Base-by-base conservation (phyloP, 2,888 invertebrate species). In the Caenorhabditis sulstoni region DNA sequence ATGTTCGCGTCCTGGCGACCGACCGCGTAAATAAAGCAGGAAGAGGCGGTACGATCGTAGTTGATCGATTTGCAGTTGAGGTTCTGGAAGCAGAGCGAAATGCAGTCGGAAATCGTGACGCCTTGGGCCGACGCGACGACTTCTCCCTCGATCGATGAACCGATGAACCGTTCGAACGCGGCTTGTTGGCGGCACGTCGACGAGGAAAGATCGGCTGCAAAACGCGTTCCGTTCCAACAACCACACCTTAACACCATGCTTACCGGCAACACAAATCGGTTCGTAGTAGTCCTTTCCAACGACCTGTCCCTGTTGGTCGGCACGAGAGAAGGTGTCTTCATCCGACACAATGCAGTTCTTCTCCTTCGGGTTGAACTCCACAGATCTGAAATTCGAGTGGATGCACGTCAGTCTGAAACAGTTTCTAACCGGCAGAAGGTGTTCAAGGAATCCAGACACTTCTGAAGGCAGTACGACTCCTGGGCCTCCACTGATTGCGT, bases 131-230 rank as follows among this genome's bases (percentile, higher is more conserved):
- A 88, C 14, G 90, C 90, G 55, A 90, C 89, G 1, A 90, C 85
- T 58, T 85, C 85, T 73, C 90, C 90, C 65, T 90, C 88, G 58
- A 90, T 90, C 16, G 89, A 86, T 18, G 84, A 81, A 47, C 90
- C 90, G 77, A 90, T 90, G 81, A 87, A 89, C 16, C 90, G 78
- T 71, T 90, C 89, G 67, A 90, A 90, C n/a, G 90, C 90, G 52
- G 90, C 90, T 79, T 90, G 90, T 81, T 90, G 90, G 37, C 90
- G 87, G 65, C 90, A 90, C 3, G 90, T 90, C 22, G 90, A 90
- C 7, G 90, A 90, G 9, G 87, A 87, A 11, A 90, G 83, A 67
- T 90, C 90, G 55, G 90, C 90, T 88, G 83, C 67, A 87, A 83
- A 61, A 11, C 16, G 1, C 11, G 45, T 58, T 58, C n/a, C 9